Conservation (phyloP, 1,140 invertebrate species). For the Semibalanus balanoides region DNA sequence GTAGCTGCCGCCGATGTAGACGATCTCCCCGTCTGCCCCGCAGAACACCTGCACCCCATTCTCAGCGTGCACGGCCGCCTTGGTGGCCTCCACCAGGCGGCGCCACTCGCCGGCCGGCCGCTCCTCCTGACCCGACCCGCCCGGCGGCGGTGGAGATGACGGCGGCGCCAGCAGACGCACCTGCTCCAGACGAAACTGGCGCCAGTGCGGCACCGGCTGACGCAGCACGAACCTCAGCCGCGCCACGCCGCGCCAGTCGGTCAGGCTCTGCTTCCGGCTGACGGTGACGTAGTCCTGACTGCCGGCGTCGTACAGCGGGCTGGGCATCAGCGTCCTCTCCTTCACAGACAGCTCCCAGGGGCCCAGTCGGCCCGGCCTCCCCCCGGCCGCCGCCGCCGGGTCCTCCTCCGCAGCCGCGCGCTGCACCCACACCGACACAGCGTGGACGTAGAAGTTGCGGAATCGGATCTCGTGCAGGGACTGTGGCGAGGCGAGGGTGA, state of each 20-base stretch:
- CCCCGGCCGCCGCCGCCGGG: too few relatives aligned
- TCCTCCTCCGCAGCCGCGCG: neutral
- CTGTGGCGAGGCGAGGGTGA: neutral
- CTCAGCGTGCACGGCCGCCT: neutral
- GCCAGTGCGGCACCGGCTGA: neutral
- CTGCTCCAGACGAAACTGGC: neutral
- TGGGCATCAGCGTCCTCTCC: neutral
- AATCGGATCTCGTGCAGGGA: neutral
- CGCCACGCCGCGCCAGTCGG: neutral
- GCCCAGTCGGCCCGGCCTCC: too few relatives aligned
- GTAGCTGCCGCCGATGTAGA: neutral
- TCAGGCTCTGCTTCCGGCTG: neutral
- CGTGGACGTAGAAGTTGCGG: neutral
- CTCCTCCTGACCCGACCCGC: neutral
- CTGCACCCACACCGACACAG: neutral
- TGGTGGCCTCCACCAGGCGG: neutral
- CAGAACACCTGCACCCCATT: neutral
- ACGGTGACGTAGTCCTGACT: neutral
- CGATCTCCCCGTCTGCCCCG: neutral
- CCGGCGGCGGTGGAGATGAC: too few relatives aligned
- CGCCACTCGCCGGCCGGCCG: neutral
- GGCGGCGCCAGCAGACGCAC: neutral
- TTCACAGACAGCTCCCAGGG: neutral
- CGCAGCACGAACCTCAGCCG: neutral
- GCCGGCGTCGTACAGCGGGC: neutral